Evolutionary conservation across 2,888 invertebrate genomes (phyloP), one percentile per base, ranked within the genome.

Genomic region (Rotaria sp.): DNA sequence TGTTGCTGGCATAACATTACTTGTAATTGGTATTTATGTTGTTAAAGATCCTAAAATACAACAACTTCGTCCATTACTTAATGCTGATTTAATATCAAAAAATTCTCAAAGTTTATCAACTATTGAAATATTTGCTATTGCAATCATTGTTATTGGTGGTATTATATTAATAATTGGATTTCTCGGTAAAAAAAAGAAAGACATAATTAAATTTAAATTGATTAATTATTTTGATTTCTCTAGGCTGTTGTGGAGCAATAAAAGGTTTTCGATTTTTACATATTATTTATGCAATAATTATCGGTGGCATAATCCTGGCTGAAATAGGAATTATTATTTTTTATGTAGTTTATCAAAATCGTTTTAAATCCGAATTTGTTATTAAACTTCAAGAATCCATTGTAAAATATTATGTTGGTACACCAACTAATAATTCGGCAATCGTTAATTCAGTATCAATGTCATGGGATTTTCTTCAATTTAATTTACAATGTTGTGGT

Each of bases 221-320:
- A 11, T 50, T 86, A 48, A 57, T 85, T 57, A 11, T 10, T 38
- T 24, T 87, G 2, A 84, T 85, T 52, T 87, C 67, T 74, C 30
- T 87, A 26, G 87, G 87, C 8, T 85, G 85, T 41, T 87, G 85
- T 55, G 87, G 87, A 4, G 87, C 87, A n/a, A 38, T 85, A 30
- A 87, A 85, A 85, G 26, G 45, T 48, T 67, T 84, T 45, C 55
- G 48, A 84, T 87, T 80, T 55, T 50, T 85, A 15, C 85, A 85
- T 30, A 30, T 85, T 30, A 30, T 86, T 4, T 86, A 86, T 41
- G 80, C 86, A 13, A 80, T 84, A 10, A 86, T 86, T 30, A 52
- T 86, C 26, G 80, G 85, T 59, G 48, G 55, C 26, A 57, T 86
- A 21, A 45, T 86, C 24, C 18, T 86, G 21, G 59, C 59, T n/a